A percentile compares a stretch with the other conserved stretches of the same genome.
Evolutionary conservation across 2,797 vertebrate species (phyloP).

Genomic region (Otolemur crassicaudatus): DNA sequence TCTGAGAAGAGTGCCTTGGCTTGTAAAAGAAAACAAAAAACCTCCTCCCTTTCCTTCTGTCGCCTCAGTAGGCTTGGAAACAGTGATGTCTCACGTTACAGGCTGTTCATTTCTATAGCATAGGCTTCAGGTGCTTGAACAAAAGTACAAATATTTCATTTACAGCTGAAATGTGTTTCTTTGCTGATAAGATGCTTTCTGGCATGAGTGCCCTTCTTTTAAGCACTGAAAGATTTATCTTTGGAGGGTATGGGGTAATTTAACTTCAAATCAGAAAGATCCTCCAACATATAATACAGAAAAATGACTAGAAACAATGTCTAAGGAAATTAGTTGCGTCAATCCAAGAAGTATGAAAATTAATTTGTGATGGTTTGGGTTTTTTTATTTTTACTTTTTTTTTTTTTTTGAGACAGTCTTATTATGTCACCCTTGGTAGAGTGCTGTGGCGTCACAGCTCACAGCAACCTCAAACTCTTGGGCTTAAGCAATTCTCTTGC

Average conservation of each 20-base stretch:
- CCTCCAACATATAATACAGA: background rate
- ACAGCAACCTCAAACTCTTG: no score
- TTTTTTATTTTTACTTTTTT: no score
- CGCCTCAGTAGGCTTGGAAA: background rate
- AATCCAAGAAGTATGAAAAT: background rate
- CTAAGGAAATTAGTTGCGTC: background rate
- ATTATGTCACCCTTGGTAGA: no score
- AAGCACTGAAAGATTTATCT: background rate
- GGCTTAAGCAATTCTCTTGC: no score
- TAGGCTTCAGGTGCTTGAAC: background rate
- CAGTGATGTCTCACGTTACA: background rate
- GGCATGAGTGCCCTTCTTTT: background rate
- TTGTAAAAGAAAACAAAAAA: background rate
- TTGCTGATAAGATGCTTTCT: slow-evolving; percentile 1
- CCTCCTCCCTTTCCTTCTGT: background rate
- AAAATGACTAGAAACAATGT: background rate
- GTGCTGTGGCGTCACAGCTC: no score
- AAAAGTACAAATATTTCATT: background rate
- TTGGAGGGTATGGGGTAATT: background rate
- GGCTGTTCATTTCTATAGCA: background rate
- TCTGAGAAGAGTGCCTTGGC: background rate
- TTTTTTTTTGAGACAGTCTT: no score
- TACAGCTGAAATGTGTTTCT: slow-evolving; percentile 41
- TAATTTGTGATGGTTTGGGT: background rate
- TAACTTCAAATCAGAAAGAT: slow-evolving; percentile 37